Conservation (phyloP, 2,113 vertebrate genomes). For the Oncorhynchus nerka region DNA sequence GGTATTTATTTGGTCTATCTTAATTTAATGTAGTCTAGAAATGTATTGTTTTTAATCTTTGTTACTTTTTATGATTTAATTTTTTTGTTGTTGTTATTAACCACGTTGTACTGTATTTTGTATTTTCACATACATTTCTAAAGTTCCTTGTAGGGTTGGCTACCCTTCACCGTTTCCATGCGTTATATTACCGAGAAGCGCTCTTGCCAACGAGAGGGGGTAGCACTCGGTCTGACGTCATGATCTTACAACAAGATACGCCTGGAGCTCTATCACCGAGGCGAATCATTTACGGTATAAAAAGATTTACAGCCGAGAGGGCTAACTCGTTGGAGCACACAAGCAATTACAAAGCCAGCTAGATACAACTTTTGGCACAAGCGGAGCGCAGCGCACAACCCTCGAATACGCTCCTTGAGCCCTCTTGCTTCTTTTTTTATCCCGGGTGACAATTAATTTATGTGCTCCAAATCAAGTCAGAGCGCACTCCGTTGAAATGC, state of each 20-base stretch:
- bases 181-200: constrained; percentile 55
- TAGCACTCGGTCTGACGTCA: constrained; percentile 92
- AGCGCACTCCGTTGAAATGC: background rate
- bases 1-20: too few relatives aligned
- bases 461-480: background rate
- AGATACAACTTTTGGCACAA: background rate
- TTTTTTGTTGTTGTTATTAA: too few relatives aligned
- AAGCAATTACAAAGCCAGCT: constrained; percentile 31
- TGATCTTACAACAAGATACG: constrained; percentile 86
- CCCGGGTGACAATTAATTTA: background rate
- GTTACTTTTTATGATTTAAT: too few relatives aligned
- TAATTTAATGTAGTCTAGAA: too few relatives aligned
- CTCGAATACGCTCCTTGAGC: background rate
- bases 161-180: constrained; percentile 15
- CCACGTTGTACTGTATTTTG: too few relatives aligned
- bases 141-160: background rate
- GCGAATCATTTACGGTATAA: constrained; percentile 69
- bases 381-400: constrained; percentile 10
- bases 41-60: too few relatives aligned
- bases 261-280: constrained; percentile 76
- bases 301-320: constrained; percentile 73
- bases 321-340: constrained; percentile 70
- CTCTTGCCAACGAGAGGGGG: constrained; percentile 73
- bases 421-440: background rate
- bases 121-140: too few relatives aligned